Evolutionary conservation across 2,113 vertebrate species (phyloP).

Genomic region (Oreochromis niloticus): DNA sequence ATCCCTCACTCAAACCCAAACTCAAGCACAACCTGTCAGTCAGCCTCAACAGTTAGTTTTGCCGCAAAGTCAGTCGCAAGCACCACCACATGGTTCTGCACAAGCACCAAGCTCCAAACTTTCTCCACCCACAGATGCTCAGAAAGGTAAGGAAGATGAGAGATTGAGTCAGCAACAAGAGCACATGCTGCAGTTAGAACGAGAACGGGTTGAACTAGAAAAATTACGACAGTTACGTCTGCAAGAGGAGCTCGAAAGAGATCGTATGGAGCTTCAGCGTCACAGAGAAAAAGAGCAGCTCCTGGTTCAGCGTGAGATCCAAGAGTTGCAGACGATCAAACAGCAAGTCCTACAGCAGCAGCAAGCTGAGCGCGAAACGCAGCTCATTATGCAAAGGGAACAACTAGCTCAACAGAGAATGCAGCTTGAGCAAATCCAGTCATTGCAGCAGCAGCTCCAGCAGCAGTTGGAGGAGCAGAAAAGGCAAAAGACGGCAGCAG

Average conservation of each 20-base stretch:
- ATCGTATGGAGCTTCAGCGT: conserved; percentile 88
- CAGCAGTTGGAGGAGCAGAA: conserved; percentile 97
- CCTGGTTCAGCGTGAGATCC: conserved; percentile 92
- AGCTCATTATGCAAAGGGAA: conserved; percentile 92
- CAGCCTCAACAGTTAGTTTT: conserved; percentile 48
- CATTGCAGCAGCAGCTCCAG: conserved; percentile 94
- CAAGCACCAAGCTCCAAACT: conserved; percentile 17
- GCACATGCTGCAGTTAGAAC: conserved; percentile 87
- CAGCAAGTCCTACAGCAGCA: conserved; percentile 97
- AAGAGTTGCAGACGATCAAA: conserved; percentile 95
- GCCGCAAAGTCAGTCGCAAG: conserved; percentile 55
- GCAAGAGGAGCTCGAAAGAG: conserved; percentile 94
- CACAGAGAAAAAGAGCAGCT: conserved; percentile 96
- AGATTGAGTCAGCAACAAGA: conserved; percentile 90
- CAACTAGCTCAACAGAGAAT: conserved; percentile 95
- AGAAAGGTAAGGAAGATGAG: conserved; percentile 86
- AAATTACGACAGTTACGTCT: conserved; percentile 89
- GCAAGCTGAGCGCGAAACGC: conserved; percentile 90
- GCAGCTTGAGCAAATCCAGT: conserved; percentile 96
- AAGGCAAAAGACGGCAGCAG: conserved; percentile 84
- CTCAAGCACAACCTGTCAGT: conserved; percentile 51
- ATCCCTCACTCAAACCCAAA: conserved; percentile 63
- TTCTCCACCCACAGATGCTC: conserved; percentile 69
- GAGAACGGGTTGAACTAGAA: conserved; percentile 92
- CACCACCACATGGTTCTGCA: conserved; percentile 11